Evolutionary conservation across 2,888 invertebrate species (phyloP).

Genomic region (Aphodius granarius): DNA sequence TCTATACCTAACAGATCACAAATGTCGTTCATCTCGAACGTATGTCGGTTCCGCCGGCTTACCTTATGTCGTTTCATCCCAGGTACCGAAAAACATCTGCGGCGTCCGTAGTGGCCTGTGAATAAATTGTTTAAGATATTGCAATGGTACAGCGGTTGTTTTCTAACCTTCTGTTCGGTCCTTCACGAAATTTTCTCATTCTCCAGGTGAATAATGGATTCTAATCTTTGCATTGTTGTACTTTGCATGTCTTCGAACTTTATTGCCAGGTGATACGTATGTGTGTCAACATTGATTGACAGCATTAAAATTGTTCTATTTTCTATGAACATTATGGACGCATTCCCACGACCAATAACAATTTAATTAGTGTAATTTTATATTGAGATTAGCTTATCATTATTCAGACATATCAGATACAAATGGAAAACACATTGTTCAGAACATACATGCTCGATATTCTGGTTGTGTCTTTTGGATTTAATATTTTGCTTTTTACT

Average conservation of each 20-base stretch:
- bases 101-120: background rate
- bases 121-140: background rate
- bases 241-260: background rate
- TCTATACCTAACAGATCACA: background rate
- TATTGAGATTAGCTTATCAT: background rate
- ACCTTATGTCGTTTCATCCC: conserved; percentile 8
- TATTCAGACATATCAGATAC: no score
- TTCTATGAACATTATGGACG: background rate
- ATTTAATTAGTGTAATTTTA: background rate
- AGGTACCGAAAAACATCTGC: conserved; percentile 14
- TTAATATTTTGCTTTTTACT: no score
- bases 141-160: conserved; percentile 6
- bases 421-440: no score
- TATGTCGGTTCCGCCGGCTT: background rate
- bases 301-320: background rate
- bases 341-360: background rate
- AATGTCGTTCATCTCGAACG: background rate
- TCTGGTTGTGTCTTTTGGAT: no score
- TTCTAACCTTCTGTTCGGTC: conserved; percentile 13
- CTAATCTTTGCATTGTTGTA: background rate
- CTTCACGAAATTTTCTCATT: background rate
- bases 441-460: no score
- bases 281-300: background rate
- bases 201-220: background rate
- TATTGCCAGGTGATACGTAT: background rate